phyloP scores from a whole-genome alignment of 2,797 vertebrate genomes.

The Pempheris klunzingeri region DNA sequence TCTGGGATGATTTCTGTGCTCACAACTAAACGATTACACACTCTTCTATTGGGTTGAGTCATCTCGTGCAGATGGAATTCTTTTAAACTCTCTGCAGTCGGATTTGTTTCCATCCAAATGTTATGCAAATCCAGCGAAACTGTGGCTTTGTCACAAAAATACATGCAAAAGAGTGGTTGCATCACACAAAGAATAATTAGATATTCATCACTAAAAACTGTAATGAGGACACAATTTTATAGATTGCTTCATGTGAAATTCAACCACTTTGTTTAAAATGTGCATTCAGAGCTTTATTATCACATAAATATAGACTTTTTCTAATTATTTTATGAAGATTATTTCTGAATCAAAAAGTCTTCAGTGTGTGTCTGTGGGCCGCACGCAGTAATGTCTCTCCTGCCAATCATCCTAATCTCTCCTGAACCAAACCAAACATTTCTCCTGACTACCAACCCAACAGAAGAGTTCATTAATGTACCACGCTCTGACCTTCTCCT shows the following conservation, averaged over 20 bases:
- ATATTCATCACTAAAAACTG: not conserved
- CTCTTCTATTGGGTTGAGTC: not conserved
- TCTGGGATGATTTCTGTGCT: not conserved
- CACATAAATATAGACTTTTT: not conserved
- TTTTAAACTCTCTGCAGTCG: not conserved
- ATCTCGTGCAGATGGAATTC: not conserved
- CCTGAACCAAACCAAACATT: conserved; percentile 35
- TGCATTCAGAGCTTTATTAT: not conserved
- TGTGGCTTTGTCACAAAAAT: not conserved
- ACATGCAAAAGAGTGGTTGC: not conserved
- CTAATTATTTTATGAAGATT: not conserved
- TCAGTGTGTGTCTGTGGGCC: not conserved
- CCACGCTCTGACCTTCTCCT: conserved; percentile 1
- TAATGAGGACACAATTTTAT: not conserved
- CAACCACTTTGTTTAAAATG: too few relatives aligned
- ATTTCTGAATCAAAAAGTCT: not conserved
- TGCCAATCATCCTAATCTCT: conserved; percentile 37
- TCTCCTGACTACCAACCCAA: not conserved
- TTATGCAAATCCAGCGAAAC: conserved; percentile 19
- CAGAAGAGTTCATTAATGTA: conserved; percentile 36
- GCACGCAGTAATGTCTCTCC: not conserved
- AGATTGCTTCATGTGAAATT: not conserved
- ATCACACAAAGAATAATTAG: not conserved
- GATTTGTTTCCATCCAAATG: conserved; percentile 34
- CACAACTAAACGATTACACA: not conserved